These are phyloP conservation scores for Hepsetus odoe DNA, from an alignment of 2,113 vertebrate species.

Conservation along the genomic window DNA sequence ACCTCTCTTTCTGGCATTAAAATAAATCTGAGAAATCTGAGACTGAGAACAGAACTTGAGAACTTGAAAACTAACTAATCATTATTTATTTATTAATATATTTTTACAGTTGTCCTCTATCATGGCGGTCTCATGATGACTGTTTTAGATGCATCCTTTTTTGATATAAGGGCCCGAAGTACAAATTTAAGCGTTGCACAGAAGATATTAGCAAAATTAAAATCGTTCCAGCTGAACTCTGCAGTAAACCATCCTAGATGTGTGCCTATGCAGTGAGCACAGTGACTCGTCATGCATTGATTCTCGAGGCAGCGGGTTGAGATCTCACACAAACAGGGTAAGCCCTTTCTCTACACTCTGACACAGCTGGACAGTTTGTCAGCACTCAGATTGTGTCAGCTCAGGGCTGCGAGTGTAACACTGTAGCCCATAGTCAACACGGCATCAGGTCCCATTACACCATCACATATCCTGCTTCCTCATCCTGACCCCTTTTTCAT, in stretches of 20 bases:
- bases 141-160: no score
- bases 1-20: neutral
- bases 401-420: neutral
- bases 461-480: neutral
- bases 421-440: neutral
- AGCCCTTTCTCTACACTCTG: conserved; percentile 37
- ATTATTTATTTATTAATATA: no score
- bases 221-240: neutral
- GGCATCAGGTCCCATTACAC: conserved; percentile 3
- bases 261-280: conserved; percentile 25
- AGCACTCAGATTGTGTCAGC: conserved; percentile 47
- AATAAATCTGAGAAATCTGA: neutral
- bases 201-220: no score
- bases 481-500: neutral
- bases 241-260: neutral
- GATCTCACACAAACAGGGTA: conserved; percentile 28
- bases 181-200: no score
- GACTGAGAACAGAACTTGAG: no score
- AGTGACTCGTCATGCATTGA: conserved; percentile 35
- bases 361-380: conserved; percentile 49
- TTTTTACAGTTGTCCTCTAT: no score
- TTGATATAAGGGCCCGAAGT: no score
- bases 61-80: no score
- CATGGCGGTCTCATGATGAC: no score
- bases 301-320: conserved; percentile 20